Base-by-base conservation (phyloP, 2,113 vertebrate genomes). In the Cnemophilus loriae region DNA sequence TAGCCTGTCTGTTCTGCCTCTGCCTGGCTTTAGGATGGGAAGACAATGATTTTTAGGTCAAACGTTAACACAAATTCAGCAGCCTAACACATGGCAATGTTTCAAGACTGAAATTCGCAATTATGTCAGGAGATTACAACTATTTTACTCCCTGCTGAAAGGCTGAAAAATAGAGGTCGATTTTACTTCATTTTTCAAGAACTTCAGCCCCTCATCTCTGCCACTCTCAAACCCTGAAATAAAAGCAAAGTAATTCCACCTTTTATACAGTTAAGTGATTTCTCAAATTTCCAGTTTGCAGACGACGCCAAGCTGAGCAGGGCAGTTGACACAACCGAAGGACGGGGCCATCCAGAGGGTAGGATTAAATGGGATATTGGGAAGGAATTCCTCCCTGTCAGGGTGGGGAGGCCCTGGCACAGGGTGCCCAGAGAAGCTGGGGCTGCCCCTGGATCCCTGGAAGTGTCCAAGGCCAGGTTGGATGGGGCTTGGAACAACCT, bases 401-500 rank as follows among this genome's bases (percentile, higher is more conserved):
- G n/a, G 53, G 24, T 26, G 46, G 5, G 2, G 0, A 46, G 37
- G 60, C 9, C 10, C 46, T 53, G 60, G 69, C 39, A 52, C 60
- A 64, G 44, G 49, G 6, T 46, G 7, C 23, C 28, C 60, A 82
- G 28, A 46, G 46, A 0, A 60, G 33, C 47, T 78, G 39, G 10
- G 55, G 23, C 39, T 53, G 19, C 9, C 61, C 39, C 61, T 52
- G 63, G 5, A 68, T 27, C 30, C 41, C 55, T 83, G 63, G 21
- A 0, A 55, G 14, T 47, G 46, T 0, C 41, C 78, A 18, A 27
- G 55, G 53, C 7, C 55, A 55, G 26, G 55, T 0, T 68, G 61
- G 49, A 63, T 0, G 0, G n/a, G n/a, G n/a, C 30, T 47, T 41
- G n/a, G 61, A 83, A 21, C 17, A 47, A 0, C 7, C 47, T 53